Base-by-base conservation (phyloP, 1,140 invertebrate genomes). In the Zeugodacus cucurbitae region DNA sequence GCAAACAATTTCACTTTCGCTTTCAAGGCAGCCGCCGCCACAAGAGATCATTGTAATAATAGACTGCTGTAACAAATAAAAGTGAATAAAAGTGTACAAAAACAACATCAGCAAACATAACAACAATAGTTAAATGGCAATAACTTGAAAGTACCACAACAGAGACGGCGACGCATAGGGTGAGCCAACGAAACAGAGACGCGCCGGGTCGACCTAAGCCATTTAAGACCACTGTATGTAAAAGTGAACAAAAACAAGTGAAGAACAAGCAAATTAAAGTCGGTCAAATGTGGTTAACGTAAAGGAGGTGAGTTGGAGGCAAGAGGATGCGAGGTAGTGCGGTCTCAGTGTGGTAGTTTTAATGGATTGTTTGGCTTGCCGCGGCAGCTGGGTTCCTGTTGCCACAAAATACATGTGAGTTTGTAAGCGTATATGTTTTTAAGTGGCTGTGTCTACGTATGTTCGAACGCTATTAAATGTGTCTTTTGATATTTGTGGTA, bases 1-100 rank as follows among this genome's bases (percentile, higher is more conserved):
- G 74, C 74, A 82, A 82, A 82, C 41, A 82, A 82, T 82, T 82
- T 82, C 74, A 82, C 74, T 82, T 82, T 82, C 74, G 74, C 74
- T 82, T 82, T 82, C 41, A 82, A 82, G 74, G 41, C 74, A 82
- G n/a, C 74, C 74, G 74, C 22, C 74, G 74, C 22, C 37, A 20
- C 37, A 32, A 32, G 34, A 74, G 34, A 74, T 74, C 67, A 41
- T 41, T 74, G 67, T 26, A 82, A 82, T 48, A 82, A 82, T 48
- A 26, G 26, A 29, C 41, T n/a, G 22, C 11, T 82, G 74, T 82
- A 82, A 82, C 41, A 82, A 82, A 82, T 82, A 82, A 82, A 37
- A 37, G 67, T 29, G n/a, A 26, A 29, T 64, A 29, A 29, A 74
- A 26, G 58, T 10, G 34, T 20, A 22, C 20, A 74, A 37, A 74